Evolutionary conservation across 2,888 invertebrate species (phyloP).

Genomic region (Carpatolechia fugitivella): DNA sequence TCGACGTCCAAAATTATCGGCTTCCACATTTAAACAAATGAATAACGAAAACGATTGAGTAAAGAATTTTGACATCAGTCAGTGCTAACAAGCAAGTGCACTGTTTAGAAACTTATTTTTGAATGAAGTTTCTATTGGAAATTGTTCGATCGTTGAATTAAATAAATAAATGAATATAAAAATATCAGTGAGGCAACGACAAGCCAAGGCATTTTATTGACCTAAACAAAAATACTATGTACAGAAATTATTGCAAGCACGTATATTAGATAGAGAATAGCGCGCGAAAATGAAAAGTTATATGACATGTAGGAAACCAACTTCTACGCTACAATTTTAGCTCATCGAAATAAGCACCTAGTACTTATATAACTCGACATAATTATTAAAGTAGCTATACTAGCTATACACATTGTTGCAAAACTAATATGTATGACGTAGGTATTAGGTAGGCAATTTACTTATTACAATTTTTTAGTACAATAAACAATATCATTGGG

Average conservation of each 20-base stretch:
- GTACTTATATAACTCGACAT: too few relatives aligned
- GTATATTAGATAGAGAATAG: neutral
- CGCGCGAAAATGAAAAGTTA: constrained; percentile 9
- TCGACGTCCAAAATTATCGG: constrained; percentile 71
- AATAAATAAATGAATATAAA: constrained; percentile 28
- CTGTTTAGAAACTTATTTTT: constrained; percentile 41
- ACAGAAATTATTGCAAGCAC: too few relatives aligned
- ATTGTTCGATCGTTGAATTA: constrained; percentile 26
- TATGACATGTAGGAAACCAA: too few relatives aligned
- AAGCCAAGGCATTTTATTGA: neutral
- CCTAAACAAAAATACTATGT: neutral
- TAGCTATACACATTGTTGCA: too few relatives aligned
- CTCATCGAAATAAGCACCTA: too few relatives aligned
- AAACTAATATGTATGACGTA: too few relatives aligned
- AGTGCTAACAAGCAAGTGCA: constrained; percentile 30
- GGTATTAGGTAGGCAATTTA: too few relatives aligned
- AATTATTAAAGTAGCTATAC: too few relatives aligned
- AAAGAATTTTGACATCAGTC: constrained; percentile 43
- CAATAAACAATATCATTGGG: too few relatives aligned
- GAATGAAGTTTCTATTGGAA: constrained; percentile 38
- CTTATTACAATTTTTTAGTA: too few relatives aligned
- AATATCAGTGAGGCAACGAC: constrained; percentile 30
- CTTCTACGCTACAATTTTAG: too few relatives aligned
- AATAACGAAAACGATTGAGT: constrained; percentile 29
- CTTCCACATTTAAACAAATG: constrained; percentile 74